phyloP scores from a whole-genome alignment of 2,888 invertebrate species.

The Automeris io region DNA sequence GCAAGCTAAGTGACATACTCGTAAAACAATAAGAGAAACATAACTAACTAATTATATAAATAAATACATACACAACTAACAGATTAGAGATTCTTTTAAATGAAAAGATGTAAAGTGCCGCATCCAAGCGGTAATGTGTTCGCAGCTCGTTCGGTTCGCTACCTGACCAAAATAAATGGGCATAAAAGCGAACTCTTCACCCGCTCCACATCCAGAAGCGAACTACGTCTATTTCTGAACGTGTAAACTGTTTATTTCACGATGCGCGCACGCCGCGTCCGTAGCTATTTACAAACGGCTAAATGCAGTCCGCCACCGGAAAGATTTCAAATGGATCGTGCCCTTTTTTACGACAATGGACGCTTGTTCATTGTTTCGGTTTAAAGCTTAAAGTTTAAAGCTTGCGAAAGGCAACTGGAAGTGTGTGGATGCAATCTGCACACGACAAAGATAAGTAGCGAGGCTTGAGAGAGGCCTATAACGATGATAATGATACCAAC shows the following conservation, averaged over 20 bases:
- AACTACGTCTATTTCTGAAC: conserved; percentile 46
- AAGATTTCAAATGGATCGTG: conserved; percentile 37
- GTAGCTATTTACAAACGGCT: conserved; percentile 55
- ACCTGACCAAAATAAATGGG: conserved; percentile 38
- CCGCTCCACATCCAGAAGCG: conserved; percentile 56
- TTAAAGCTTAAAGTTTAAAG: no score
- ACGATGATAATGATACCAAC: no score
- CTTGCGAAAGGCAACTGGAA: no score
- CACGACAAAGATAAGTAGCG: no score
- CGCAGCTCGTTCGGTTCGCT: conserved; percentile 12
- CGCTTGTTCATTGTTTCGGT: neutral
- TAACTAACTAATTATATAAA: neutral
- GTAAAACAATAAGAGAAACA: no score
- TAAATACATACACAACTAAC: neutral
- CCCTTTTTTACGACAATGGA: conserved; percentile 17
- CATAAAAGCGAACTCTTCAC: conserved; percentile 51
- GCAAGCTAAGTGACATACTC: no score
- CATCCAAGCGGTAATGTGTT: conserved; percentile 13
- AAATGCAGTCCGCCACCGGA: conserved; percentile 61
- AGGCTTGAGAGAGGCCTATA: no score
- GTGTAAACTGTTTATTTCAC: conserved; percentile 48
- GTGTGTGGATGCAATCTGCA: no score
- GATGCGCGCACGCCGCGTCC: conserved; percentile 45
- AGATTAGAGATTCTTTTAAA: neutral
- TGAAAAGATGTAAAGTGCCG: conserved; percentile 7